Conservation (phyloP, 2,888 invertebrate species). For the Drosophila anomalipes region DNA sequence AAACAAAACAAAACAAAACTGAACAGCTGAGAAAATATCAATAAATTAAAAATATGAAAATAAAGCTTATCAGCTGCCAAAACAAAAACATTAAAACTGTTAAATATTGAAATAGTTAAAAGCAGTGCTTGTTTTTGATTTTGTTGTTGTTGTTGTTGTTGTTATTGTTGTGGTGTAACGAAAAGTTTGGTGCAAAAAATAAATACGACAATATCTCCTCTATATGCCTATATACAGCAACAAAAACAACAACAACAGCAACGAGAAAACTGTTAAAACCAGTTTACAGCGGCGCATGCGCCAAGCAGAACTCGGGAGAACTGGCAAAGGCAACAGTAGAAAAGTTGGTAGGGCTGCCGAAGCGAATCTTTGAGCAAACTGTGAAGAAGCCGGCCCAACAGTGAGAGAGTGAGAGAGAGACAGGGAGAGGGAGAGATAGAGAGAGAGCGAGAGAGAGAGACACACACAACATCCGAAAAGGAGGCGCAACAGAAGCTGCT, state of each 20-base stretch:
- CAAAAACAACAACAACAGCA: constrained; percentile 35
- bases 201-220: constrained; percentile 44
- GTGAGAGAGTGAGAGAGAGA: background rate
- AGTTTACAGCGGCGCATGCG: constrained; percentile 66
- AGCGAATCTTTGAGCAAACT: constrained; percentile 75
- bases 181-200: constrained; percentile 51
- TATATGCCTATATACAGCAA: constrained; percentile 23
- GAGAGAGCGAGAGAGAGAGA: background rate
- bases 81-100: constrained; percentile 34
- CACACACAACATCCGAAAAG: constrained; percentile 45
- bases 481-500: constrained; percentile 63
- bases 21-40: constrained; percentile 53
- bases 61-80: constrained; percentile 42
- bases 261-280: constrained; percentile 71
- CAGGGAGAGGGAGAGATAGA: too few relatives aligned
- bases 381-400: constrained; percentile 64
- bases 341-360: constrained; percentile 66
- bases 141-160: constrained; percentile 1
- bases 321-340: constrained; percentile 42
- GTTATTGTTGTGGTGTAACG: constrained; percentile 36
- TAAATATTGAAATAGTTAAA: constrained; percentile 4
- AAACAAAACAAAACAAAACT: background rate
- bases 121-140: constrained; percentile 6
- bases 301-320: constrained; percentile 54
- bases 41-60: constrained; percentile 33